Percentiles rank a stretch among this genome's conserved stretches.
Conservation (phyloP, 2,888 invertebrate genomes). For the Apoda limacodes region DNA sequence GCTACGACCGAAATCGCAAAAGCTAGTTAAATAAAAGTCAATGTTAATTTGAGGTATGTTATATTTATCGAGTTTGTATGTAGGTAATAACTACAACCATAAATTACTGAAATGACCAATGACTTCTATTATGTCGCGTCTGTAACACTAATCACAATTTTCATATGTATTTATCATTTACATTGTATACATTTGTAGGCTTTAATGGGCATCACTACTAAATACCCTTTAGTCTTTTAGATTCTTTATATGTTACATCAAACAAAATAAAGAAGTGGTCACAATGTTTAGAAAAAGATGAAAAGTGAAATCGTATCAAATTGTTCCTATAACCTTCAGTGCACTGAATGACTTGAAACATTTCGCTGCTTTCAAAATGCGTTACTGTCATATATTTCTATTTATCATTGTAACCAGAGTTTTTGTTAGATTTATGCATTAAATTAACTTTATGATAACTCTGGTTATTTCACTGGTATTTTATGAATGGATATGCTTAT, state of each 20-base stretch:
- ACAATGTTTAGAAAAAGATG: no score
- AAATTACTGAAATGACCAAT: constrained; percentile 65
- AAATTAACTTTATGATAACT: no score
- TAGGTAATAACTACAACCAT: constrained; percentile 67
- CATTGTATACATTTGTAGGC: constrained; percentile 64
- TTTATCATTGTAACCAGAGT: no score
- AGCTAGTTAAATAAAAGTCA: constrained; percentile 30
- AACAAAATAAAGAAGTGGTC: no score
- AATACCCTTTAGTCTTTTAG: constrained; percentile 56
- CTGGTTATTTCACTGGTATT: no score
- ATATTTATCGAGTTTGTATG: constrained; percentile 69
- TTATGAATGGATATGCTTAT: no score
- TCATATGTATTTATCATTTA: constrained; percentile 60
- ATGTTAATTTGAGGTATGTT: constrained; percentile 62
- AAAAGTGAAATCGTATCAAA: no score
- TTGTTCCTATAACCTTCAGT: no score
- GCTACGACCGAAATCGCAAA: not conserved
- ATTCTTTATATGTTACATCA: constrained; percentile 50
- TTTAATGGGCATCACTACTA: constrained; percentile 55
- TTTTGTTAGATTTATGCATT: no score
- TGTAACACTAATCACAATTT: constrained; percentile 57
- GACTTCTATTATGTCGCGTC: constrained; percentile 50
- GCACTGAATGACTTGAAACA: no score
- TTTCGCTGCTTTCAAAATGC: no score
- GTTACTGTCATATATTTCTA: no score